These are phyloP conservation scores for Luperina testacea DNA, from an alignment of 2,888 invertebrate genomes.

Conservation along the genomic window DNA sequence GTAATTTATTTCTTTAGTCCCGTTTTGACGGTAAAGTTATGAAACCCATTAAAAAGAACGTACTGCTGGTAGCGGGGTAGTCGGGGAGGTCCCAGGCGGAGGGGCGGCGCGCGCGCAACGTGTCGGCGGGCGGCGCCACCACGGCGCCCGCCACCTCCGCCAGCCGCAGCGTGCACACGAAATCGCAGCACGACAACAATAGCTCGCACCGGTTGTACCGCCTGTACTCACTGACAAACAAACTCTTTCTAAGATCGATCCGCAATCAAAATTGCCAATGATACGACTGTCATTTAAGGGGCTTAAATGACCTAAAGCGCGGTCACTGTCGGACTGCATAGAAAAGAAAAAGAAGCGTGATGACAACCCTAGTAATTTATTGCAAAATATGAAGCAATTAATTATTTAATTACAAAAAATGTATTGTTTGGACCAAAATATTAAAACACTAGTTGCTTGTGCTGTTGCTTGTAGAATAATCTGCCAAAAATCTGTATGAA, in stretches of 20 bases:
- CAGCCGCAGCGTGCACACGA: conserved; percentile 84
- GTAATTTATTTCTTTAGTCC: background rate
- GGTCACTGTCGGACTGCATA: no score
- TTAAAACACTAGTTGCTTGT: no score
- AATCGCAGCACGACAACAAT: conserved; percentile 89
- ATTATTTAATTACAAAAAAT: no score
- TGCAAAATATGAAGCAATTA: no score
- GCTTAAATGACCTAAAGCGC: no score
- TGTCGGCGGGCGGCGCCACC: conserved; percentile 79
- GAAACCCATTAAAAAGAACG: background rate
- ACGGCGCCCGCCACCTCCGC: conserved; percentile 43
- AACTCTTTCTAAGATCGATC: no score
- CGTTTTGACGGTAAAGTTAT: background rate
- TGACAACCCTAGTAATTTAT: no score
- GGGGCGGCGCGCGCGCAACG: conserved; percentile 79
- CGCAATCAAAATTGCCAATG: background rate
- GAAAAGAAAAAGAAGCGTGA: no score
- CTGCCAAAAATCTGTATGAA: no score
- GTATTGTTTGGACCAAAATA: no score
- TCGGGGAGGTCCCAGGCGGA: conserved; percentile 82
- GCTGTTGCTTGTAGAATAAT: no score
- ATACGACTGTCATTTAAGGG: background rate
- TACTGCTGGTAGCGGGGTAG: conserved; percentile 62
- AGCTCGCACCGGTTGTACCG: conserved; percentile 80
- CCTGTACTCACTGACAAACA: conserved; percentile 74